Percentiles rank a stretch among this genome's conserved stretches.
Evolutionary conservation across 1,140 invertebrate species (phyloP).

Genomic region (Zelostemma sp.): DNA sequence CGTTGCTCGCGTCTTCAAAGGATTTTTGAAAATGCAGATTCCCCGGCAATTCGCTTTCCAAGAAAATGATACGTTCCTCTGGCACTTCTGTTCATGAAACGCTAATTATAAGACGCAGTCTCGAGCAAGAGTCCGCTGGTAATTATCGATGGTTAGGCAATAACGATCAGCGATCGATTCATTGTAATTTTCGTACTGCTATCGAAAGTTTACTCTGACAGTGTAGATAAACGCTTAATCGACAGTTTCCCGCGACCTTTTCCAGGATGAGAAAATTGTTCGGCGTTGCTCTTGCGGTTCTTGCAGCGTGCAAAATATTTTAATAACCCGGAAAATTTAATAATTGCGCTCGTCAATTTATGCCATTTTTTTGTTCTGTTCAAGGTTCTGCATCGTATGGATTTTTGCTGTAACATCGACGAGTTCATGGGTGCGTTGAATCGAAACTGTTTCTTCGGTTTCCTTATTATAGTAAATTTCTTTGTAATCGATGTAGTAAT

Average conservation of each 20-base stretch:
- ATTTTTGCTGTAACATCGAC: slow-evolving; percentile 52
- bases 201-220: slow-evolving; percentile 23
- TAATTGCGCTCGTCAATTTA: slow-evolving; percentile 9
- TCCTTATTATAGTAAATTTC: not conserved
- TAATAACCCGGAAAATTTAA: not conserved
- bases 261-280: not conserved
- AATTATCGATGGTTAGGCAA: slow-evolving; percentile 30
- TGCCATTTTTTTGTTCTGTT: slow-evolving; percentile 47
- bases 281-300: not conserved
- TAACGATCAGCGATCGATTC: slow-evolving; percentile 26
- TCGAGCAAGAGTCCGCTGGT: slow-evolving; percentile 10
- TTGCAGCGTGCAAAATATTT: not conserved
- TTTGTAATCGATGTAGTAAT: slow-evolving; percentile 3
- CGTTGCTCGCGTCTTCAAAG: not conserved
- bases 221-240: slow-evolving; percentile 21
- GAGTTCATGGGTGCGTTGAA: slow-evolving; percentile 53
- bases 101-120: slow-evolving; percentile 18
- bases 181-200: slow-evolving; percentile 32
- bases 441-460: not conserved
- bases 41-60: not conserved
- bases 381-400: slow-evolving; percentile 60
- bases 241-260: slow-evolving; percentile 16
- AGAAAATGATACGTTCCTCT: not conserved
- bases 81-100: not conserved
- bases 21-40: not conserved